Percentiles rank a stretch among this genome's conserved stretches.
phyloP scores from a whole-genome alignment of 53 echinoderm and acorn worm species.

The Paracentrotus lividus region DNA sequence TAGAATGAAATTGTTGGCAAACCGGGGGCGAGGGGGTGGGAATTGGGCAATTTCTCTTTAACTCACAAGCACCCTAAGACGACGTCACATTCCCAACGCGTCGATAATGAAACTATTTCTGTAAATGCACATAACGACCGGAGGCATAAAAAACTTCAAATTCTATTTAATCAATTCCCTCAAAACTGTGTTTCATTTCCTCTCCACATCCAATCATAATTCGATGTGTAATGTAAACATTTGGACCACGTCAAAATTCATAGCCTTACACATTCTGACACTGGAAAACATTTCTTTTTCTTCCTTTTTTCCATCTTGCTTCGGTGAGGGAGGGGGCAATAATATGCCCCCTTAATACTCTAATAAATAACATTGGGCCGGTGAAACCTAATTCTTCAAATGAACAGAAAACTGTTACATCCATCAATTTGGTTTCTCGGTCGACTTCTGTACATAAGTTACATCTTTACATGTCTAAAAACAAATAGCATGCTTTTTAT shows the following conservation, averaged over 20 bases:
- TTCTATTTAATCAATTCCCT: constrained; percentile 39
- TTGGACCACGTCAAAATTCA: neutral
- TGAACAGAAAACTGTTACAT: neutral
- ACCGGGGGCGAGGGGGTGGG: neutral
- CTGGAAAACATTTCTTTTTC: neutral
- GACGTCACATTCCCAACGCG: neutral
- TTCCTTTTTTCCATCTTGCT: neutral
- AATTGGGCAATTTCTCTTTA: neutral
- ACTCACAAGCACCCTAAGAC: neutral
- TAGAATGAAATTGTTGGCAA: neutral
- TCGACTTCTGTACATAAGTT: neutral
- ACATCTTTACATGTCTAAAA: neutral
- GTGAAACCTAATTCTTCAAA: neutral
- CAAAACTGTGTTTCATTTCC: constrained; percentile 32
- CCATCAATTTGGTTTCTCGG: neutral
- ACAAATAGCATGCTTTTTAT: neutral
- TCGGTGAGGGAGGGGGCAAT: neutral
- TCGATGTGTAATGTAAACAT: neutral
- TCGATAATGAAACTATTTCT: constrained; percentile 24
- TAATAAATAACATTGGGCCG: no score
- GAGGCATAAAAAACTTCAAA: constrained; percentile 17
- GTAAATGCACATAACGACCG: constrained; percentile 46
- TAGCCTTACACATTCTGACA: neutral
- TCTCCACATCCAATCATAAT: neutral
- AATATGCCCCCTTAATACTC: neutral